These are phyloP conservation scores for Cinclus cinclus DNA, from an alignment of 2,113 vertebrate genomes.

Conservation along the genomic window DNA sequence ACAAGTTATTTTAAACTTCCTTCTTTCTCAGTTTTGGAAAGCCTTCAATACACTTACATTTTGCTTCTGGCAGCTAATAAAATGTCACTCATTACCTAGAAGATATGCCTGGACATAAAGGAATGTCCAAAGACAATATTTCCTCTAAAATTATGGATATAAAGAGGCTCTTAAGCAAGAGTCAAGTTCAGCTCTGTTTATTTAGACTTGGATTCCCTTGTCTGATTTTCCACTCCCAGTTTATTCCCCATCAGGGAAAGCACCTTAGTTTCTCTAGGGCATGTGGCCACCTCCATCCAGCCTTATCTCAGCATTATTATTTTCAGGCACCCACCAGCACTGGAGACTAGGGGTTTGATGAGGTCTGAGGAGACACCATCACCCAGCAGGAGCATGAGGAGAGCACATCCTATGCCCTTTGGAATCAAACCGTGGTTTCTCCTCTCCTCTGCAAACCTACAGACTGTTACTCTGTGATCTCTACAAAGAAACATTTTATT, in stretches of 20 bases:
- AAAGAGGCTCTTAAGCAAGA: neutral
- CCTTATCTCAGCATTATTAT: neutral
- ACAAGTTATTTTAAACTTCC: neutral
- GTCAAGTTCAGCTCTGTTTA: neutral
- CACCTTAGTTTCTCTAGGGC: neutral
- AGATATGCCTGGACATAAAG: neutral
- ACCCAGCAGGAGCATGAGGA: neutral
- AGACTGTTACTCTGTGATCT: neutral
- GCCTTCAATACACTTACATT: neutral
- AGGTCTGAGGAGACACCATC: neutral
- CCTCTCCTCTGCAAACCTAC: neutral
- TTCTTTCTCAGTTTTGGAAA: neutral
- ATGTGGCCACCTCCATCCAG: neutral
- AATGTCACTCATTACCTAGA: constrained; percentile 9
- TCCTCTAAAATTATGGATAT: neutral
- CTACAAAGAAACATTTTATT: constrained; percentile 58
- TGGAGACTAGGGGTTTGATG: neutral
- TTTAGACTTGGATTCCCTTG: neutral
- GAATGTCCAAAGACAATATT: constrained; percentile 46
- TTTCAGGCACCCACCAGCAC: neutral
- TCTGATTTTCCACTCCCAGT: neutral
- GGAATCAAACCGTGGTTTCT: neutral
- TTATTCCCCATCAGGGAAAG: neutral
- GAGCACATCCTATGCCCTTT: neutral
- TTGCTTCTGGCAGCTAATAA: constrained; percentile 24